Percentiles rank a stretch among this genome's conserved stretches.
Evolutionary conservation across 1,140 invertebrate species (phyloP).

Genomic region (Metaphire vulgaris): DNA sequence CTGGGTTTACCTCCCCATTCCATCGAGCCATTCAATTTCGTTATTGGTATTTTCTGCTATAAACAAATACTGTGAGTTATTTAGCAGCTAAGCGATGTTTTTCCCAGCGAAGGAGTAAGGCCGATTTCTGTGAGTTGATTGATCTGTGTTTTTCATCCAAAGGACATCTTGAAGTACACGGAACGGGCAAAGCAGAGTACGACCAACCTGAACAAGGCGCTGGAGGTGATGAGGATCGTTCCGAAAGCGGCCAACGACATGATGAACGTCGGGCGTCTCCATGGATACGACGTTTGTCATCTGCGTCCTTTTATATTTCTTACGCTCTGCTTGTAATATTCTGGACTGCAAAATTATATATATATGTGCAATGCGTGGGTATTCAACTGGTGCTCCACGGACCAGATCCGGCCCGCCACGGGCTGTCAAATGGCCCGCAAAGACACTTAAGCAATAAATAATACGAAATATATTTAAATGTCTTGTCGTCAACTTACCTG

Average conservation of each 20-base stretch:
- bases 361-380: no score
- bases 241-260: conserved; percentile 97
- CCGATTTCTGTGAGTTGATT: not conserved
- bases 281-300: conserved; percentile 93
- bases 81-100: not conserved
- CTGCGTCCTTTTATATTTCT: no score
- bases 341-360: no score
- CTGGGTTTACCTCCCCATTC: not conserved
- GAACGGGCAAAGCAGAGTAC: conserved; percentile 58
- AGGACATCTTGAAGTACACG: conserved; percentile 59
- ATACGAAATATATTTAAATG: no score
- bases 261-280: conserved; percentile 94
- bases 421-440: no score
- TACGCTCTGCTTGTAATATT: no score
- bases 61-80: not conserved
- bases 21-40: not conserved
- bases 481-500: no score
- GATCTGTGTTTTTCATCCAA: conserved; percentile 6
- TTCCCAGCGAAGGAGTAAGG: not conserved
- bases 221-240: conserved; percentile 71
- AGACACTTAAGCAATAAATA: no score
- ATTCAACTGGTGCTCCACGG: no score
- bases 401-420: no score
- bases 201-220: conserved; percentile 66
- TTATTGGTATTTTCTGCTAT: not conserved